Evolutionary conservation across 92 coral and sea anemone species (phyloP).

Genomic region (Actinostola sp.): DNA sequence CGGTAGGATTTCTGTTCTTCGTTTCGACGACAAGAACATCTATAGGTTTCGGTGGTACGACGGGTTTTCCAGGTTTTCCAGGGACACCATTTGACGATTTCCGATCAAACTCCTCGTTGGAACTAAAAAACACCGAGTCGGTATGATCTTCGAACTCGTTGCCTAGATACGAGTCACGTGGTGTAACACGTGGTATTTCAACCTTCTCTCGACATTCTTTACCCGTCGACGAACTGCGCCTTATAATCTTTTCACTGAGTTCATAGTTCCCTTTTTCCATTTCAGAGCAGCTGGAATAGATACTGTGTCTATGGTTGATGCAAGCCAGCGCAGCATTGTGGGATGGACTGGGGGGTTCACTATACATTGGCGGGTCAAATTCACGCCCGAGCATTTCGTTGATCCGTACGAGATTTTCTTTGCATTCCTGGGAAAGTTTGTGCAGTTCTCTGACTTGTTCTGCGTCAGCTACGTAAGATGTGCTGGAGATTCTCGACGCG

Average conservation of each 20-base stretch:
- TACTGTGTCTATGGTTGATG: constrained; percentile 43
- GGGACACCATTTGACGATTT: not conserved
- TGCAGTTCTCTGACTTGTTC: constrained; percentile 74
- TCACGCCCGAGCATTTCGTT: constrained; percentile 71
- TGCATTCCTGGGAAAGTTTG: constrained; percentile 65
- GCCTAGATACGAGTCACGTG: constrained; percentile 19
- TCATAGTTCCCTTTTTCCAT: constrained; percentile 73
- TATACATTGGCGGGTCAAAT: constrained; percentile 44
- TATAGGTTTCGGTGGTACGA: constrained; percentile 12
- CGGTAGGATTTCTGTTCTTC: not conserved
- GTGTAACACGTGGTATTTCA: constrained; percentile 21
- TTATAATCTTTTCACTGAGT: constrained; percentile 60
- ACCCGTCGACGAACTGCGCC: constrained; percentile 60
- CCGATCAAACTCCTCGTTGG: not conserved
- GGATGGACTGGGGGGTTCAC: constrained; percentile 23
- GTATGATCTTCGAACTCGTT: constrained; percentile 25
- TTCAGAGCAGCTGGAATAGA: constrained; percentile 56
- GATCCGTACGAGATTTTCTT: constrained; percentile 75
- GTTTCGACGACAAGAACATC: not conserved
- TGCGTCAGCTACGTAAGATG: constrained; percentile 54
- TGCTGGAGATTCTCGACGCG: constrained; percentile 57
- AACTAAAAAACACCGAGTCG: constrained; percentile 34
- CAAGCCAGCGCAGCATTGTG: constrained; percentile 39
- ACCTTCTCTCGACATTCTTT: constrained; percentile 33
- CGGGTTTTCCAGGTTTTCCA: constrained; percentile 8